Evolutionary conservation across 2,888 invertebrate species (phyloP).

Genomic region (Xestia ashworthii): DNA sequence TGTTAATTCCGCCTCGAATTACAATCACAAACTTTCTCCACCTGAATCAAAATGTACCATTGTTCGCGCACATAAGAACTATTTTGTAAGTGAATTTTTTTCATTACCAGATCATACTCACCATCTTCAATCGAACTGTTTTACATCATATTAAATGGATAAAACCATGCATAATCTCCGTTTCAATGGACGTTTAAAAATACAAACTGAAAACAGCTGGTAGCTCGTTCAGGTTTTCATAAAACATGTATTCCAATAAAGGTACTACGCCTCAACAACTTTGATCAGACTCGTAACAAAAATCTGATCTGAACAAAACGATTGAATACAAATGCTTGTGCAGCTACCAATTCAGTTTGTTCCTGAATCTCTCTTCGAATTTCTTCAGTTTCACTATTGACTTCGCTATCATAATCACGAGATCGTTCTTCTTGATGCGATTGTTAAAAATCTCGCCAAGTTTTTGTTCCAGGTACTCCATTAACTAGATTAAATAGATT

Average conservation of each 20-base stretch:
- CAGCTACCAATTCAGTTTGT: conserved; percentile 34
- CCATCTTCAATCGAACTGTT: neutral
- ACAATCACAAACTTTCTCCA: too few species aligned
- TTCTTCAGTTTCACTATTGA: conserved; percentile 23
- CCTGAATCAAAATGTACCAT: neutral
- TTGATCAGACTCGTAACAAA: conserved; percentile 28
- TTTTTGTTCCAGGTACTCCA: neutral
- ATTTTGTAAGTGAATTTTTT: conserved; percentile 4
- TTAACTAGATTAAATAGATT: neutral
- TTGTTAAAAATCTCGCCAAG: conserved; percentile 11
- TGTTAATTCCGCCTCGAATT: too few species aligned
- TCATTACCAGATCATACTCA: neutral
- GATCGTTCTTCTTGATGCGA: conserved; percentile 6
- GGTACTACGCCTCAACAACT: neutral
- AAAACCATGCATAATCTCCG: neutral
- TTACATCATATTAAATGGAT: neutral
- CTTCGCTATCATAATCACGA: conserved; percentile 15
- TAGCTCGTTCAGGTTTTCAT: conserved; percentile 8
- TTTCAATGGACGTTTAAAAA: neutral
- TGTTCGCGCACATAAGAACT: neutral
- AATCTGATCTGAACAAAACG: conserved; percentile 30
- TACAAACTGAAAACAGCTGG: conserved; percentile 1
- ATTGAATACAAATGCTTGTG: conserved; percentile 47
- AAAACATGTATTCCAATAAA: conserved; percentile 20
- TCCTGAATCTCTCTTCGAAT: neutral